Conservation (phyloP, 1,140 invertebrate species). For the silkworm (Bombyx mori) region ASM3026992v2 NC_085129.1:4962501-4963000, state of each 20-base stretch:
- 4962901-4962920: too few species aligned
- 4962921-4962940: too few species aligned
- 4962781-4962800: slow-evolving; percentile 60
- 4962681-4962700: slow-evolving; percentile 68
- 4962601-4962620: too few species aligned
- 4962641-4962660: slow-evolving; percentile 46
- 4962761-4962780: slow-evolving; percentile 66
- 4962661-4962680: slow-evolving; percentile 51
- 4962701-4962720: slow-evolving; percentile 63
- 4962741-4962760: slow-evolving; percentile 70
- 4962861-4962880: background rate
- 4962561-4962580: too few species aligned
- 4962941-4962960: too few species aligned
- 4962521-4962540: too few species aligned
- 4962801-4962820: slow-evolving; percentile 41
- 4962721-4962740: slow-evolving; percentile 57
- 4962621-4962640: slow-evolving; percentile 10
- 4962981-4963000: too few species aligned
- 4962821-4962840: slow-evolving; percentile 45
- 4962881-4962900: too few species aligned
- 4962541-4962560: too few species aligned
- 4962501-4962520: too few species aligned
- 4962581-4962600: too few species aligned
- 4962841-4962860: slow-evolving; percentile 27
- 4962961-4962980: too few species aligned